phyloP scores from a whole-genome alignment of 2,113 vertebrate genomes.

The Maccullochella peelii region DNA sequence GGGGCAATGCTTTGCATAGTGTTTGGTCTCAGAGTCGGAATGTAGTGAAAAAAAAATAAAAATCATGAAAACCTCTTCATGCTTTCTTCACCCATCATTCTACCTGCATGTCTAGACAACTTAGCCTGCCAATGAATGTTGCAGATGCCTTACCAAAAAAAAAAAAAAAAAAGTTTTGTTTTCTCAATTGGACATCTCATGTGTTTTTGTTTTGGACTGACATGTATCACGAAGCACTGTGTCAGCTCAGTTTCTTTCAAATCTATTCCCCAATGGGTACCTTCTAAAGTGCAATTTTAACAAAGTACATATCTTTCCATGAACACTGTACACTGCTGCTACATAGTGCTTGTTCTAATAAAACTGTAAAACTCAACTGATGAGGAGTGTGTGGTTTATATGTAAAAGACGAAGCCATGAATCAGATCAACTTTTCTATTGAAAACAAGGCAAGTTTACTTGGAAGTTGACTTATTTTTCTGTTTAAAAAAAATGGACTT shows the following conservation, averaged over 20 bases:
- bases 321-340: conserved; percentile 91
- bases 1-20: conserved; percentile 37
- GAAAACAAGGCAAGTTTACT: neutral
- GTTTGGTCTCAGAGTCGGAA: conserved; percentile 53
- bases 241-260: conserved; percentile 82
- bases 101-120: conserved; percentile 89
- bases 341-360: conserved; percentile 94
- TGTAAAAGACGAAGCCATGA: neutral
- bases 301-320: conserved; percentile 90
- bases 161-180: conserved; percentile 61
- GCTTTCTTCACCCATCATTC: conserved; percentile 73
- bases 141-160: conserved; percentile 89
- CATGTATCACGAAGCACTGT: conserved; percentile 83
- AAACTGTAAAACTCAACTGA: conserved; percentile 78
- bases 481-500: neutral
- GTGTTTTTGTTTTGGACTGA: conserved; percentile 64
- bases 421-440: neutral
- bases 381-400: conserved; percentile 32
- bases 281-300: conserved; percentile 93
- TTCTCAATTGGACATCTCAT: conserved; percentile 60
- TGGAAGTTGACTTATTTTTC: neutral
- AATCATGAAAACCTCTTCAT: conserved; percentile 51
- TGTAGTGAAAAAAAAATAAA: conserved; percentile 43
- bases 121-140: conserved; percentile 92
- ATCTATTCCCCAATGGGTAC: conserved; percentile 86